Percentiles rank a stretch among this genome's conserved stretches.
These are phyloP conservation scores for Ganaspis brasiliensis DNA, from an alignment of 2,888 invertebrate species.

Conservation along the genomic window DNA sequence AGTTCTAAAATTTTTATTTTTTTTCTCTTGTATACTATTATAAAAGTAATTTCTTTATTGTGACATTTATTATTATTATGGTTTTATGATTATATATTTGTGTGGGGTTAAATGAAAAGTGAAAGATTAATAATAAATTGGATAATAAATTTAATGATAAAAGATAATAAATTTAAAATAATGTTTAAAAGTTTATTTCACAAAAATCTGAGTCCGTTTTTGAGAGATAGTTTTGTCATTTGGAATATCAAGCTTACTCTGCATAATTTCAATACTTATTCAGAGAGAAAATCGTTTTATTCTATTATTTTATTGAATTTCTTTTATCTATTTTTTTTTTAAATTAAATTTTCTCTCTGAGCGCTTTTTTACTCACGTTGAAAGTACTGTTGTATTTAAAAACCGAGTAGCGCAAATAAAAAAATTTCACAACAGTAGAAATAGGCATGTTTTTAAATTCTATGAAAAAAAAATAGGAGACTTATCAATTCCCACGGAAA, in stretches of 20 bases:
- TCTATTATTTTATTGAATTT: not conserved
- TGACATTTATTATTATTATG: too few relatives aligned
- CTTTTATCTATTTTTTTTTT: not conserved
- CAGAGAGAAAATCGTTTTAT: not conserved
- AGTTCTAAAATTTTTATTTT: not conserved
- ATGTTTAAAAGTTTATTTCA: too few relatives aligned
- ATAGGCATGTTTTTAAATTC: conserved; percentile 21
- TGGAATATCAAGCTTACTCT: conserved; percentile 3
- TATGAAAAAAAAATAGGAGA: conserved; percentile 3
- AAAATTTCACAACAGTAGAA: conserved; percentile 26
- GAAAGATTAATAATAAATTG: too few relatives aligned
- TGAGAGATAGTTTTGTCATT: not conserved
- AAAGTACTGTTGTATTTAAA: not conserved
- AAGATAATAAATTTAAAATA: too few relatives aligned
- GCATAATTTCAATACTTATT: not conserved
- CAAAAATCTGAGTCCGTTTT: not conserved
- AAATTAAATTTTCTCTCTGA: conserved; percentile 13
- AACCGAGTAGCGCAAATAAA: conserved; percentile 16
- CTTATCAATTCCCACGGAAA: conserved; percentile 30
- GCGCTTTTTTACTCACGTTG: not conserved
- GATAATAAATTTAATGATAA: too few relatives aligned
- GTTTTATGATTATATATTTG: too few relatives aligned
- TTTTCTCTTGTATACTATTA: too few relatives aligned
- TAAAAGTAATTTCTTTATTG: too few relatives aligned
- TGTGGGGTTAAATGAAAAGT: too few relatives aligned